These are phyloP conservation scores for Ditylenchus weischeri DNA, from an alignment of 2,888 invertebrate species.

Conservation along the genomic window DNA sequence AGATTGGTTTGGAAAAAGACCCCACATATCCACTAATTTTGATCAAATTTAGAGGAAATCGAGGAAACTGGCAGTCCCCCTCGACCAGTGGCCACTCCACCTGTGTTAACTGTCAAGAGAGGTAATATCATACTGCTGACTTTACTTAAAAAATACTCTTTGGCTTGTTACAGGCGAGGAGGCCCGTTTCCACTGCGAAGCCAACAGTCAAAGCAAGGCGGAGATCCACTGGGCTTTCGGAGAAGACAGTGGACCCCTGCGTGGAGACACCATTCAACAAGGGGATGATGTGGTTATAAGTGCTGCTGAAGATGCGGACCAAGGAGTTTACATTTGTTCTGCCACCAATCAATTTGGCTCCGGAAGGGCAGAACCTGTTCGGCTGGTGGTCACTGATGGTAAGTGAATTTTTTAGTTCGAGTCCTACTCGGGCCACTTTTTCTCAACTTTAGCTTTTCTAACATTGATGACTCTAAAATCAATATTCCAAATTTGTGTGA, in stretches of 20 bases:
- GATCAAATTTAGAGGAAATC: neutral
- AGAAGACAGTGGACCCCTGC: constrained; percentile 34
- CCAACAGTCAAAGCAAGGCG: constrained; percentile 49
- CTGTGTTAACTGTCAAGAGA: constrained; percentile 42
- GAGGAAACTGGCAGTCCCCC: constrained; percentile 41
- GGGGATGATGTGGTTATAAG: constrained; percentile 51
- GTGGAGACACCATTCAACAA: constrained; percentile 44
- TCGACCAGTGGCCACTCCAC: constrained; percentile 55
- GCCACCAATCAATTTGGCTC: constrained; percentile 53
- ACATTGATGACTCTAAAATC: no score
- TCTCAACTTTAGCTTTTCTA: no score
- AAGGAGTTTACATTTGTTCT: constrained; percentile 52
- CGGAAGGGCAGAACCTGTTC: constrained; percentile 49
- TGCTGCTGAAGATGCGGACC: constrained; percentile 40
- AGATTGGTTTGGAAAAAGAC: no score
- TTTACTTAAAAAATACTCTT: no score
- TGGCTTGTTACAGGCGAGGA: constrained; percentile 43
- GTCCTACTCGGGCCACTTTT: no score
- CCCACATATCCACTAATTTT: neutral
- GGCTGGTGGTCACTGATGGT: constrained; percentile 51
- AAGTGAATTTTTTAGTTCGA: constrained; percentile 17
- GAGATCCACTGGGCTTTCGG: constrained; percentile 43
- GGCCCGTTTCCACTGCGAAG: constrained; percentile 54
- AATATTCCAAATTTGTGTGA: no score
- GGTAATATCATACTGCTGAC: constrained; percentile 21